phyloP scores from a whole-genome alignment of 2,888 invertebrate species.

The Aethes cnicana region DNA sequence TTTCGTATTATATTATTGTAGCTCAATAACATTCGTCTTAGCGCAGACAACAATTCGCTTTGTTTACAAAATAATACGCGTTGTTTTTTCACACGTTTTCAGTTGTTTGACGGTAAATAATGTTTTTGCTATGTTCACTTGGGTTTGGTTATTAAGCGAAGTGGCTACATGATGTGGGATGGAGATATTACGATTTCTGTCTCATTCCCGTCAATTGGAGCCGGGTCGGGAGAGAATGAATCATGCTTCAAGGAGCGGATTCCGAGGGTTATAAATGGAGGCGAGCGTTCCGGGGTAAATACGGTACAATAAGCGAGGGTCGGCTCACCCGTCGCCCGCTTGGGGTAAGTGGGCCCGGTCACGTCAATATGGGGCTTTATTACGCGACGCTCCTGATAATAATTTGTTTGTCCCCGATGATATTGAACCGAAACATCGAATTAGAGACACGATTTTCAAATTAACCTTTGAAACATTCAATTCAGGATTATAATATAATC shows the following conservation, averaged over 20 bases:
- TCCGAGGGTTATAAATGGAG: slow-evolving; percentile 79
- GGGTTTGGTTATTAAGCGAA: background rate
- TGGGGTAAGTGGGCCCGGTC: slow-evolving; percentile 79
- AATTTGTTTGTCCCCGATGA: slow-evolving; percentile 67
- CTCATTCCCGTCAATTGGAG: slow-evolving; percentile 67
- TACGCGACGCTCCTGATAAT: slow-evolving; percentile 68
- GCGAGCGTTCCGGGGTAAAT: slow-evolving; percentile 78
- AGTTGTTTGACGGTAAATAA: background rate
- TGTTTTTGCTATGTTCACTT: background rate
- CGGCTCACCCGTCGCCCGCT: slow-evolving; percentile 62
- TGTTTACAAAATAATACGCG: background rate
- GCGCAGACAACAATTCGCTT: background rate
- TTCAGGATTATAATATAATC: too few relatives aligned
- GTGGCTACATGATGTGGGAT: slow-evolving; percentile 38
- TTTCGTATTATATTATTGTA: too few relatives aligned
- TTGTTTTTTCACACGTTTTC: background rate
- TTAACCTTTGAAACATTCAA: background rate
- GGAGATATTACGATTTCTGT: slow-evolving; percentile 54
- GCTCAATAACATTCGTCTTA: background rate
- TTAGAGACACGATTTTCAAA: slow-evolving; percentile 4
- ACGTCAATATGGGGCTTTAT: slow-evolving; percentile 79
- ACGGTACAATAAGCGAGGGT: slow-evolving; percentile 78
- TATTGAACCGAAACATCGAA: slow-evolving; percentile 35
- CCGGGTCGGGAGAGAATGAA: slow-evolving; percentile 70
- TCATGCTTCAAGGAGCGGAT: slow-evolving; percentile 80